Percentiles rank a stretch among this genome's conserved stretches.
Conservation (phyloP, 1,140 invertebrate species). For the Drosophila neocordata region DNA sequence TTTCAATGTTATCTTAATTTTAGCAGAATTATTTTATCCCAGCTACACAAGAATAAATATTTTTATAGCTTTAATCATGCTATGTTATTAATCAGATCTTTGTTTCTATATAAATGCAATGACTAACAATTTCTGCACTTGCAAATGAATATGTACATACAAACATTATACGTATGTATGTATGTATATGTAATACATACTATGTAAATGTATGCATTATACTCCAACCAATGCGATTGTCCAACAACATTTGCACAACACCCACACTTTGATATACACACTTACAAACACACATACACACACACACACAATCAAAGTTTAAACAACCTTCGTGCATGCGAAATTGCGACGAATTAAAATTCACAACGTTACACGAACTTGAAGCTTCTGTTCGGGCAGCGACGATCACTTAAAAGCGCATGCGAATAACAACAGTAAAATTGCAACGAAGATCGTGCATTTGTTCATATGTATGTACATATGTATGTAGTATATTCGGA, state of each 20-base stretch:
- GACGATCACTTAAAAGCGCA: slow-evolving; percentile 9
- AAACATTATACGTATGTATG: slow-evolving; percentile 20
- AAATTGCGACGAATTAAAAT: slow-evolving; percentile 69
- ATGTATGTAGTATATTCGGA: too few species aligned
- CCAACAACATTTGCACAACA: slow-evolving; percentile 27
- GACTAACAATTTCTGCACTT: not conserved
- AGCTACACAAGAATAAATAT: not conserved
- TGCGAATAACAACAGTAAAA: slow-evolving; percentile 30
- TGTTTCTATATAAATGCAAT: too few species aligned
- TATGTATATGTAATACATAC: too few species aligned
- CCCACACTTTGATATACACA: too few species aligned
- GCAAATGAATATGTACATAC: not conserved
- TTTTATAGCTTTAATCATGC: not conserved
- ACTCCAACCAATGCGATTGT: slow-evolving; percentile 25
- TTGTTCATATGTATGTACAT: too few species aligned
- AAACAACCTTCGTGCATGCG: slow-evolving; percentile 44
- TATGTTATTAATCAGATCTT: too few species aligned
- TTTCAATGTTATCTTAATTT: not conserved
- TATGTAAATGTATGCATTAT: too few species aligned
- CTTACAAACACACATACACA: too few species aligned
- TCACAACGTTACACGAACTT: slow-evolving; percentile 59
- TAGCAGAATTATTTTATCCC: too few species aligned
- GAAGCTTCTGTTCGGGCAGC: slow-evolving; percentile 20
- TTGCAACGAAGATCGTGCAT: slow-evolving; percentile 60
- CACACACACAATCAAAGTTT: slow-evolving; percentile 19